phyloP scores from a whole-genome alignment of 2,113 vertebrate species.

The Mus pahari region DNA sequence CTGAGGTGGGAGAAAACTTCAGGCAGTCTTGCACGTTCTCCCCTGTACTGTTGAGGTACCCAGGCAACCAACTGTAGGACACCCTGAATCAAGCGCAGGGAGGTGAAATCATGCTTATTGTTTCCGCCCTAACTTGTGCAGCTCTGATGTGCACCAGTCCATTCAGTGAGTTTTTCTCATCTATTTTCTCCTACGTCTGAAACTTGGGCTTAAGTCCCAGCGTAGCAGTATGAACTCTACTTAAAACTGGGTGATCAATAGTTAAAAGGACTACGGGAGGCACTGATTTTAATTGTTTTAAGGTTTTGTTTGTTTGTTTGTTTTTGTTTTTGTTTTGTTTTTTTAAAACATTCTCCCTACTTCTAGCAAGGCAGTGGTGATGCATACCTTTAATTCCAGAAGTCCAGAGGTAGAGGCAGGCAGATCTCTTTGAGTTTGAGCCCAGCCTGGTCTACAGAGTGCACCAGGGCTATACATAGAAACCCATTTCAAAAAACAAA shows the following conservation, averaged over 20 bases:
- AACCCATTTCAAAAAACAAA: background rate
- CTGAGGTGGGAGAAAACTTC: background rate
- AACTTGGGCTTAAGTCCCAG: conserved; percentile 48
- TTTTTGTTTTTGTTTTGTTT: background rate
- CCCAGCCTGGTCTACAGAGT: background rate
- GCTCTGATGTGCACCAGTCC: background rate
- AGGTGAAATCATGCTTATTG: background rate
- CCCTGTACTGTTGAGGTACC: background rate
- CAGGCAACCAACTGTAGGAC: background rate
- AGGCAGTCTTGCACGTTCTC: background rate
- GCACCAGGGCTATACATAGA: background rate
- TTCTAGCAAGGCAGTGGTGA: background rate
- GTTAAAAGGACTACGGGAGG: background rate
- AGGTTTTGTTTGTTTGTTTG: too few relatives aligned
- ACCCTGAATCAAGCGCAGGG: background rate
- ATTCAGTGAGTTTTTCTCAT: conserved; percentile 57
- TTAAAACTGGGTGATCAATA: conserved; percentile 58
- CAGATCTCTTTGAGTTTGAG: background rate
- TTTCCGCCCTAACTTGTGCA: background rate
- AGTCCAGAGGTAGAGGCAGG: background rate
- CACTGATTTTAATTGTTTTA: background rate
- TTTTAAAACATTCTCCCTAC: background rate
- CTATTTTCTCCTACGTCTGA: conserved; percentile 46
- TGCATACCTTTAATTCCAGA: background rate
- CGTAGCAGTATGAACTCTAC: conserved; percentile 62